Evolutionary conservation across 2,888 invertebrate species (phyloP), one percentile per base, ranked within the genome.

Genomic region (Sarcophaga rosellei): DNA sequence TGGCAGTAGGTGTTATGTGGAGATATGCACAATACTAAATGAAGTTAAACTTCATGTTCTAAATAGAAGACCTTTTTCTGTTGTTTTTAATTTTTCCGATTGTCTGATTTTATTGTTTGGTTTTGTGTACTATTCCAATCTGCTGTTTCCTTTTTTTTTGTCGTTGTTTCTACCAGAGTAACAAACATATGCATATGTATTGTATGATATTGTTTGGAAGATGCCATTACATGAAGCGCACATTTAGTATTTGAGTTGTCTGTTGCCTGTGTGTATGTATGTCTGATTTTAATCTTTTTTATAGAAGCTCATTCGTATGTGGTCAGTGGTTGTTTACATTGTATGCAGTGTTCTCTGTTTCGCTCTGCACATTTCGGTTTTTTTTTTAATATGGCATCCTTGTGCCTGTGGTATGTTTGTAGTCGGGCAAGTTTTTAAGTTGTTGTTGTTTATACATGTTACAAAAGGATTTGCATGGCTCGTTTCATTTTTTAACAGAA

Each of bases 391-490:
- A 17, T 61, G 59, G 53, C 21, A 20, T 23, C n/a, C 23, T 11
- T 15, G 73, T 17, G 53, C 53, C 53, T 53, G 53, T 53, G 53
- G 53, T 15, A 53, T 53, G 53, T 53, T 53, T 53, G 53, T 53
- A 53, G 12, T 17, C 20, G 61, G 45, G 17, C 8, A 21, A 44
- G 35, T 77, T n/a, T 12, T 23, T 61, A 2, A 73, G 63, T 47
- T 73, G 57, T 76, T 86, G 44, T 72, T 85, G 75, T 88, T 88
- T 86, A 74, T 69, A 68, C 82, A 82, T 80, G 85, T 87, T 84
- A 87, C 86, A 88, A 88, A 88, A 85, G 87, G 87, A 88, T 88
- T 89, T 88, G 88, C 88, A 89, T 88, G 88, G 86, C 81, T 87
- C 87, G 88, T 84, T 88, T 86, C 78, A 84, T 87, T 83, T 80